These are phyloP conservation scores for Marisa cornuarietis DNA, from an alignment of 1,140 invertebrate species.

Conservation along the genomic window DNA sequence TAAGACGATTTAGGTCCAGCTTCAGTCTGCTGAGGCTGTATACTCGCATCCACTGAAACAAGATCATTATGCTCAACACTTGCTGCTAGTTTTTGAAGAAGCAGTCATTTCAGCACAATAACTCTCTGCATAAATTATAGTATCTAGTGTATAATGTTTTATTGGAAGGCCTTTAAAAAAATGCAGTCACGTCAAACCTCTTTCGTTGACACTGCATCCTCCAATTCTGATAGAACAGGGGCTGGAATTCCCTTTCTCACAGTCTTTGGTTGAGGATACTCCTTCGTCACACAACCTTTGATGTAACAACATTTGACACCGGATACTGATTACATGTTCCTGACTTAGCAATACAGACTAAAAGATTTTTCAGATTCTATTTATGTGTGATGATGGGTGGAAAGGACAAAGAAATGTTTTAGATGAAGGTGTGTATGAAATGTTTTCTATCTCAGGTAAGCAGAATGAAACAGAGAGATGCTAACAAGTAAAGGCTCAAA, in stretches of 20 bases:
- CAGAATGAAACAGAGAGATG: too few relatives aligned
- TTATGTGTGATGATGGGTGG: too few relatives aligned
- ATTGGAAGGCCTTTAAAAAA: neutral
- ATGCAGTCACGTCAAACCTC: constrained; percentile 49
- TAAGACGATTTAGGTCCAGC: constrained; percentile 62
- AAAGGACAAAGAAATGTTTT: too few relatives aligned
- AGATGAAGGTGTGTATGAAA: too few relatives aligned
- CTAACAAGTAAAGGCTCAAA: too few relatives aligned
- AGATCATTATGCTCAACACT: neutral
- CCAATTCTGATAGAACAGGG: constrained; percentile 54
- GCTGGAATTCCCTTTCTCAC: constrained; percentile 55
- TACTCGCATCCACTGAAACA: constrained; percentile 62
- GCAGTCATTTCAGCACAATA: too few relatives aligned
- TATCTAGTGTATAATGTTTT: too few relatives aligned
- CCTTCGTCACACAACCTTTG: constrained; percentile 54
- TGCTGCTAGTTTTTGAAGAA: too few relatives aligned
- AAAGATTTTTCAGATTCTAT: too few relatives aligned
- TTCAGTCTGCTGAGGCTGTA: constrained; percentile 63
- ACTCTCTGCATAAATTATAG: too few relatives aligned
- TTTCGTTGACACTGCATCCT: constrained; percentile 62
- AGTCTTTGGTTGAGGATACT: constrained; percentile 54
- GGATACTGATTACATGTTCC: neutral
- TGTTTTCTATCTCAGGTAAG: too few relatives aligned
- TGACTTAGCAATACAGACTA: too few relatives aligned
- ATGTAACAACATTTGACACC: neutral